A percentile compares a stretch with the other conserved stretches of the same genome.
Conservation (phyloP, 1,140 invertebrate genomes). For the Microplitis mediator region DNA sequence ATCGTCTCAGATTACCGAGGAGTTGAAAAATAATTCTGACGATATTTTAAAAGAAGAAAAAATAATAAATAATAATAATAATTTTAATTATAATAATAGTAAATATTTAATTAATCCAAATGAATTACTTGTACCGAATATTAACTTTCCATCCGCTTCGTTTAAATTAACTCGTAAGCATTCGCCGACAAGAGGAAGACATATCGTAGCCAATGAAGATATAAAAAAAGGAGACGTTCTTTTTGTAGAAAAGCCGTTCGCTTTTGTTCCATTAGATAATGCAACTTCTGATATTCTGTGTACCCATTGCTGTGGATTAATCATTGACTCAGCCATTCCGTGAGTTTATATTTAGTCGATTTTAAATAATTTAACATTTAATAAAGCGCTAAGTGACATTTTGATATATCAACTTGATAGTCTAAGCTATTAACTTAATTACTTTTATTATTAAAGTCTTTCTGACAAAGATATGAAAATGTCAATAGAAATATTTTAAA, state of each 20-base stretch:
- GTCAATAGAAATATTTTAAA: neutral
- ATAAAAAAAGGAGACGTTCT: slow-evolving; percentile 70
- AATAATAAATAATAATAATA: neutral
- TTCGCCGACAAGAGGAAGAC: slow-evolving; percentile 59
- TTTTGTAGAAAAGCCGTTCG: slow-evolving; percentile 75
- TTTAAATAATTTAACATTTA: too few species aligned
- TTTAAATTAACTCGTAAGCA: slow-evolving; percentile 43
- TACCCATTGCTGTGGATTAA: slow-evolving; percentile 65
- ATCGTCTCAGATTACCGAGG: too few species aligned
- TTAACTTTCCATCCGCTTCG: slow-evolving; percentile 49
- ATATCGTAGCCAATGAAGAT: slow-evolving; percentile 63
- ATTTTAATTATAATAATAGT: neutral
- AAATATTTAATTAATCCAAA: slow-evolving; percentile 4
- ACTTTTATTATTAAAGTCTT: too few species aligned
- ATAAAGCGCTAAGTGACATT: neutral
- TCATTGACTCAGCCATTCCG: slow-evolving; percentile 57
- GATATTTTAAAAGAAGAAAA: neutral
- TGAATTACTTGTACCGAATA: slow-evolving; percentile 43
- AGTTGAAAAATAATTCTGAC: too few species aligned
- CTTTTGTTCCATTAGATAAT: slow-evolving; percentile 66
- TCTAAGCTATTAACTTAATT: too few species aligned
- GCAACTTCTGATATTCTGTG: slow-evolving; percentile 54
- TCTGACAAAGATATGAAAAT: too few species aligned
- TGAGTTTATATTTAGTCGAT: slow-evolving; percentile 46
- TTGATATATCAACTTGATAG: slow-evolving; percentile 5